Percentiles rank a stretch among this genome's conserved stretches.
Evolutionary conservation across 1,140 invertebrate species (phyloP).

Genomic region (Heterodera schachtii): DNA sequence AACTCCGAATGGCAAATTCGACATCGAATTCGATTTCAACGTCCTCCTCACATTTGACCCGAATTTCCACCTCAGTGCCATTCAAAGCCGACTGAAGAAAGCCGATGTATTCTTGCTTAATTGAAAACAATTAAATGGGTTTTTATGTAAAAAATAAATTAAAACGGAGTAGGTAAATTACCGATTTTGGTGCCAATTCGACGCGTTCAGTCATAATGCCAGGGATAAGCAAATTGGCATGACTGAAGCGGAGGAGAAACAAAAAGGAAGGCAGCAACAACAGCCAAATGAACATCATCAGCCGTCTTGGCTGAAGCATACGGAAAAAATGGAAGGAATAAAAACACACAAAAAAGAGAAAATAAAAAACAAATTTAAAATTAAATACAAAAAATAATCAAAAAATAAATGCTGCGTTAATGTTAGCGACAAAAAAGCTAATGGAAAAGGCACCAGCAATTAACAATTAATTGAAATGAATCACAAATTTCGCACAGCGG

Average conservation of each 20-base stretch:
- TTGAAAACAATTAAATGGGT: neutral
- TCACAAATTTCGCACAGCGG: too few relatives aligned
- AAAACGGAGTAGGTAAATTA: slow-evolving; percentile 19
- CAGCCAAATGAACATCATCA: neutral
- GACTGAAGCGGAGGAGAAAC: neutral
- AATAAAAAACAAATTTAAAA: too few relatives aligned
- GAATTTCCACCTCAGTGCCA: slow-evolving; percentile 61
- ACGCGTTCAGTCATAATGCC: slow-evolving; percentile 51
- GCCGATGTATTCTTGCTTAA: slow-evolving; percentile 61
- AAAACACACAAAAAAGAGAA: too few relatives aligned
- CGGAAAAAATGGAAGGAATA: neutral
- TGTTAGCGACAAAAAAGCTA: too few relatives aligned
- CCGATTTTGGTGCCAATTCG: slow-evolving; percentile 39
- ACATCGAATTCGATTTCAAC: slow-evolving; percentile 48
- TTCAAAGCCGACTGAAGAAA: slow-evolving; percentile 64
- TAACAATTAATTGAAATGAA: too few relatives aligned
- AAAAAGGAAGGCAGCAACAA: slow-evolving; percentile 13
- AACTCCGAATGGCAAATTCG: slow-evolving; percentile 60
- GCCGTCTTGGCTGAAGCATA: neutral
- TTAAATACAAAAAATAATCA: too few relatives aligned
- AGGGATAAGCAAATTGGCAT: slow-evolving; percentile 46
- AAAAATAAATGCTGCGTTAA: too few relatives aligned
- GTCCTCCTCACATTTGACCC: slow-evolving; percentile 48
- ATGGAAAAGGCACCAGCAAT: too few relatives aligned
- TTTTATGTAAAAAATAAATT: slow-evolving; percentile 12